Conservation (phyloP, 2,113 vertebrate genomes). For the Stercorarius parasiticus region DNA sequence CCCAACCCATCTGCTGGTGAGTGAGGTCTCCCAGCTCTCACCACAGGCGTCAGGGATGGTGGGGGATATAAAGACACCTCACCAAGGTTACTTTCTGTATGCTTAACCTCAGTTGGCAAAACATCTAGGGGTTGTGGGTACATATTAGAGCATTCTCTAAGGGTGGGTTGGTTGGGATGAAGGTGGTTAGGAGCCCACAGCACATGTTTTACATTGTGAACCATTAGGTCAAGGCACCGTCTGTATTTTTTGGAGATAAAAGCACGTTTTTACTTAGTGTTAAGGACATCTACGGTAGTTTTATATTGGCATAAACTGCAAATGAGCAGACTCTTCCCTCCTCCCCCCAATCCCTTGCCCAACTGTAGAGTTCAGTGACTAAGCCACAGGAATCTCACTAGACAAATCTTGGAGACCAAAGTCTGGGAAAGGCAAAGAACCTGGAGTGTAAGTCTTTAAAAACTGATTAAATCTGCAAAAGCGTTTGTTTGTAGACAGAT, state of each 20-base stretch:
- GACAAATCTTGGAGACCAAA: background rate
- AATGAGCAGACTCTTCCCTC: background rate
- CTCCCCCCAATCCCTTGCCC: background rate
- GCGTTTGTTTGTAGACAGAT: background rate
- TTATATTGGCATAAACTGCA: background rate
- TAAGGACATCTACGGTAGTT: background rate
- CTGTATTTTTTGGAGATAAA: background rate
- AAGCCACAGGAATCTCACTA: background rate
- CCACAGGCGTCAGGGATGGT: background rate
- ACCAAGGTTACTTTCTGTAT: background rate
- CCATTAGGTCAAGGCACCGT: background rate
- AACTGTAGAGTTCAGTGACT: background rate
- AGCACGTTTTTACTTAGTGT: background rate
- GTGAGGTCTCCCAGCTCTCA: background rate
- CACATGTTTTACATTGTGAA: background rate
- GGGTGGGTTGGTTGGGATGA: background rate
- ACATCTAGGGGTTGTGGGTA: background rate
- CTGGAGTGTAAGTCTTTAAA: background rate
- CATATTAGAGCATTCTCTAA: background rate
- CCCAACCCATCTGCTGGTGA: background rate
- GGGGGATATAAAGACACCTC: background rate
- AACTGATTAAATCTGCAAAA: background rate
- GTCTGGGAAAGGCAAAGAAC: background rate
- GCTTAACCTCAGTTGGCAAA: background rate
- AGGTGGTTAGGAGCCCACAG: background rate